Conservation (phyloP, 2,113 vertebrate genomes). For the Penelope pileata region DNA sequence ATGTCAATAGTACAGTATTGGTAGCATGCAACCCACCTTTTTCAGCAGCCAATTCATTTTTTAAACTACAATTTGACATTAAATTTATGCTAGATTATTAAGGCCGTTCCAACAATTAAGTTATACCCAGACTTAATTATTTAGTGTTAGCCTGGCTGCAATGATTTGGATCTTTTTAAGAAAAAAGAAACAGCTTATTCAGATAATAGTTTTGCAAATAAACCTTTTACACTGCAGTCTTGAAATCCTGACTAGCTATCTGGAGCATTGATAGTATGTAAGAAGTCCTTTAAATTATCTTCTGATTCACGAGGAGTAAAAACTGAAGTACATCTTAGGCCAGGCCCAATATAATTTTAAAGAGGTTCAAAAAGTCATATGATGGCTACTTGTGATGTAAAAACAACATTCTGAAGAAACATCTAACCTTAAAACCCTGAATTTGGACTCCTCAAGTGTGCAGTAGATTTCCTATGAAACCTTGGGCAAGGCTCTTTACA, state of each 20-base stretch:
- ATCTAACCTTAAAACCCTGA: not conserved
- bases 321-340: not conserved
- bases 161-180: not conserved
- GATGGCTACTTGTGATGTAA: not conserved
- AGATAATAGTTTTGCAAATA: not conserved
- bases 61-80: not conserved
- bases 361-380: not conserved
- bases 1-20: not conserved
- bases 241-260: not conserved
- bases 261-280: not conserved
- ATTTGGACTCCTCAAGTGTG: not conserved
- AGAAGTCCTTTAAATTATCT: not conserved
- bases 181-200: not conserved
- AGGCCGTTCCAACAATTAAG: not conserved
- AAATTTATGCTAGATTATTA: not conserved
- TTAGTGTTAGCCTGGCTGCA: not conserved
- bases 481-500: not conserved
- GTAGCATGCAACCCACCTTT: not conserved
- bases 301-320: not conserved
- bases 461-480: not conserved
- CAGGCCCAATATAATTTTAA: not conserved
- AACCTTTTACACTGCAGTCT: not conserved
- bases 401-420: not conserved
- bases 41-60: not conserved
- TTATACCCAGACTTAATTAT: not conserved